These are phyloP conservation scores for Uromys caudimaculatus DNA, from an alignment of 2,797 vertebrate genomes.

Conservation along the genomic window DNA sequence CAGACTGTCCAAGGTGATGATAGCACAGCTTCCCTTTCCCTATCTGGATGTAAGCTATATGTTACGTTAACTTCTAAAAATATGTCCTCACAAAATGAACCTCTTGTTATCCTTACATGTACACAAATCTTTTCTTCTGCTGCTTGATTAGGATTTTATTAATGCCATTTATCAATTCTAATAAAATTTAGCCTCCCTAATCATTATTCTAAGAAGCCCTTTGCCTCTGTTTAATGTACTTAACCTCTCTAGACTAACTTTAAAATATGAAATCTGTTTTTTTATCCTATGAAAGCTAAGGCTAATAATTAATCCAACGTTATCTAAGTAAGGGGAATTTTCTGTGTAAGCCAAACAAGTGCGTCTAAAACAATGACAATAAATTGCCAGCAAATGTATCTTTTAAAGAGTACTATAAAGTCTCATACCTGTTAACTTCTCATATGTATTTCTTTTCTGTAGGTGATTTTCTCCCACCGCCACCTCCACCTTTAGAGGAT, in stretches of 20 bases:
- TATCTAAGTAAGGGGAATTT: neutral
- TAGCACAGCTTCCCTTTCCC: neutral
- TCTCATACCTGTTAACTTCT: constrained; percentile 68
- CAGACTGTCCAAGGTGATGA: neutral
- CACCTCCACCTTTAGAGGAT: constrained; percentile 91
- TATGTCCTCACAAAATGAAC: neutral
- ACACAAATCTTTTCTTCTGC: neutral
- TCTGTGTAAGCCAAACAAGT: neutral
- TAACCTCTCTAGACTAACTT: neutral
- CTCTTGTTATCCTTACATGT: neutral
- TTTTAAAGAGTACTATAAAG: constrained; percentile 61
- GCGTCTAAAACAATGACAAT: neutral
- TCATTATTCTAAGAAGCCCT: neutral
- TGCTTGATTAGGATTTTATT: neutral
- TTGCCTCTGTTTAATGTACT: neutral
- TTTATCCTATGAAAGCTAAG: constrained; percentile 8
- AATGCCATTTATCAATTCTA: neutral
- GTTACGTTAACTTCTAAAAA: constrained; percentile 15
- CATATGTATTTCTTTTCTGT: constrained; percentile 74
- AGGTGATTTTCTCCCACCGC: constrained; percentile 93
- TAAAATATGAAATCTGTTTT: neutral
- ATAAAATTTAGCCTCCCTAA: neutral
- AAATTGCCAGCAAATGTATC: neutral
- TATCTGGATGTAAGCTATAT: neutral
- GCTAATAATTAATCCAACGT: constrained; percentile 42